Evolutionary conservation across 2,113 vertebrate genomes (phyloP).

Genomic region (Oryzias curvinotus): DNA sequence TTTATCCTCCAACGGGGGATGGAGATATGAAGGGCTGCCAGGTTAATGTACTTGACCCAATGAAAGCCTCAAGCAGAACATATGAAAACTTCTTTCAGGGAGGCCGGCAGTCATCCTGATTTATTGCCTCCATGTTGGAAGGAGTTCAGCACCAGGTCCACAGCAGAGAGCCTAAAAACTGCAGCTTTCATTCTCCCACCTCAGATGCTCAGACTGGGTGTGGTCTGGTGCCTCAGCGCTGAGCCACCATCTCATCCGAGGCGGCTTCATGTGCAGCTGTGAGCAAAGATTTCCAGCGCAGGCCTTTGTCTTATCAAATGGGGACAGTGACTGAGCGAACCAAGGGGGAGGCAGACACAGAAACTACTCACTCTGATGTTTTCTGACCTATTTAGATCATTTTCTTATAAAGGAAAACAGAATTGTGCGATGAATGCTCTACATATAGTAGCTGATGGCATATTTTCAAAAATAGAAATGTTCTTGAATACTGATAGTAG

Average conservation of each 20-base stretch:
- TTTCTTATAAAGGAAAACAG: constrained; percentile 26
- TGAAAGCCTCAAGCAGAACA: constrained; percentile 62
- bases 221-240: constrained; percentile 58
- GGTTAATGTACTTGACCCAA: constrained; percentile 77
- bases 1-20: constrained; percentile 42
- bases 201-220: constrained; percentile 39
- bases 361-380: constrained; percentile 32
- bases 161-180: constrained; percentile 24
- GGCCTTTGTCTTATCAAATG: constrained; percentile 55
- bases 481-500: constrained; percentile 30
- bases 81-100: constrained; percentile 60
- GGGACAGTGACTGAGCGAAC: constrained; percentile 40
- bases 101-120: constrained; percentile 61
- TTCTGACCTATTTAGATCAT: constrained; percentile 51
- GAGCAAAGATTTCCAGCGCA: constrained; percentile 46
- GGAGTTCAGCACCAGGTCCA: constrained; percentile 48
- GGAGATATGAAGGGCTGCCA: constrained; percentile 59
- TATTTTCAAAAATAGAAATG: constrained; percentile 37
- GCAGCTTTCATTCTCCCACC: constrained; percentile 42
- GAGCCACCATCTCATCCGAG: constrained; percentile 63
- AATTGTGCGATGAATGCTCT: constrained; percentile 60
- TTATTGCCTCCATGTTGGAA: constrained; percentile 60
- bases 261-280: constrained; percentile 63
- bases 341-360: constrained; percentile 15
- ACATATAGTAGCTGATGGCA: constrained; percentile 12